These are phyloP conservation scores for Dusona sp. DNA, from an alignment of 2,888 invertebrate species.

Conservation along the genomic window DNA sequence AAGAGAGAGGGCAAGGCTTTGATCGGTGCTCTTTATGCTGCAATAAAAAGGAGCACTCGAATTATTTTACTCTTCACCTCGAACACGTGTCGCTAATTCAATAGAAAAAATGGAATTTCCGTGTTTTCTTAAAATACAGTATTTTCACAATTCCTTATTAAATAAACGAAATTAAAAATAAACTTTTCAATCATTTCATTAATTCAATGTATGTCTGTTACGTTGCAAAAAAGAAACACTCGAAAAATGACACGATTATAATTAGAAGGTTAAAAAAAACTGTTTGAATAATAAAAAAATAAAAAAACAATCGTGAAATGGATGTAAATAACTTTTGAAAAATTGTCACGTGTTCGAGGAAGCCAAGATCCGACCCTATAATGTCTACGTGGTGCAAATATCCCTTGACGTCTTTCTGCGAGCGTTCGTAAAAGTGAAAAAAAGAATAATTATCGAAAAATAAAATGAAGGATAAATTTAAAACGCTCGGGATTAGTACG, in stretches of 20 bases:
- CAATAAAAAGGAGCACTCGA: neutral
- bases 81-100: neutral
- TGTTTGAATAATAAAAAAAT: neutral
- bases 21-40: constrained; percentile 38
- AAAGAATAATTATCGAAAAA: constrained; percentile 38
- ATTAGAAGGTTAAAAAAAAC: neutral
- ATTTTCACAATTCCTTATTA: neutral
- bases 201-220: neutral
- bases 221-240: neutral
- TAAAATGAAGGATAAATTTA: neutral
- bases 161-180: neutral
- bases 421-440: constrained; percentile 33
- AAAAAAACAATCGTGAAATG: neutral
- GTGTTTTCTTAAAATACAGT: neutral
- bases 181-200: too few relatives aligned
- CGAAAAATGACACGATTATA: neutral
- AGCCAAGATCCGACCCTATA: constrained; percentile 55
- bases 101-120: neutral
- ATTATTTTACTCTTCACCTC: neutral
- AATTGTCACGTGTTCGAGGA: constrained; percentile 47
- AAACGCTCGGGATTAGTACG: constrained; percentile 42
- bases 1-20: constrained; percentile 50
- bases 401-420: constrained; percentile 29
- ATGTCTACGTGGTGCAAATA: constrained; percentile 67
- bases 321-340: constrained; percentile 1